Percentiles rank a stretch among this genome's conserved stretches.
These are phyloP conservation scores for Gastracanthus pulcherrimus DNA, from an alignment of 2,888 invertebrate genomes.

Conservation along the genomic window DNA sequence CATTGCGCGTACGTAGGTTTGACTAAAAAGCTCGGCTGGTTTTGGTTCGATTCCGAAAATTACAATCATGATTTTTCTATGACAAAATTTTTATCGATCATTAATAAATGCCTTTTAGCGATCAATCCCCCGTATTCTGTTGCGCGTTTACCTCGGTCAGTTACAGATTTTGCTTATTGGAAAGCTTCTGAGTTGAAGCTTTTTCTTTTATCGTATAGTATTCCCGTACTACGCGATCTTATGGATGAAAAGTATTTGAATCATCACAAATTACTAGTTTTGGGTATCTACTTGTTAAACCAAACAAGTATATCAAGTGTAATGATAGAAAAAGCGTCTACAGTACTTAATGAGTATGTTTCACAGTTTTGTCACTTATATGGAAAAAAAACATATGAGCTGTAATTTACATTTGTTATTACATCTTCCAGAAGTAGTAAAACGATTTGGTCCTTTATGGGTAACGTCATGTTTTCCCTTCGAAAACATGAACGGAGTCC, in stretches of 20 bases:
- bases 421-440: not conserved
- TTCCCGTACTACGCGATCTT: not conserved
- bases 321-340: not conserved
- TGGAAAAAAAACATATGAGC: not conserved
- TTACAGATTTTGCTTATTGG: not conserved
- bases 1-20: conserved; percentile 58
- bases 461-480: not conserved
- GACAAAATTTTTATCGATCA: too few relatives aligned
- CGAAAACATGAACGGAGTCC: not conserved
- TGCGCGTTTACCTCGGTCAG: not conserved
- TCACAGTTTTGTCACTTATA: not conserved
- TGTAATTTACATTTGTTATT: not conserved
- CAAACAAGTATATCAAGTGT: not conserved
- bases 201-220: not conserved
- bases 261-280: not conserved
- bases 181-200: not conserved
- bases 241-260: not conserved
- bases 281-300: not conserved
- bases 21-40: conserved; percentile 43
- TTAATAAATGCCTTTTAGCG: too few relatives aligned
- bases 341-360: not conserved
- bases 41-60: conserved; percentile 52
- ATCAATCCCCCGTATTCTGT: not conserved
- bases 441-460: conserved; percentile 8
- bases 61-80: not conserved